phyloP scores from a whole-genome alignment of 2,888 invertebrate genomes.

The Amphipoea oculea region DNA sequence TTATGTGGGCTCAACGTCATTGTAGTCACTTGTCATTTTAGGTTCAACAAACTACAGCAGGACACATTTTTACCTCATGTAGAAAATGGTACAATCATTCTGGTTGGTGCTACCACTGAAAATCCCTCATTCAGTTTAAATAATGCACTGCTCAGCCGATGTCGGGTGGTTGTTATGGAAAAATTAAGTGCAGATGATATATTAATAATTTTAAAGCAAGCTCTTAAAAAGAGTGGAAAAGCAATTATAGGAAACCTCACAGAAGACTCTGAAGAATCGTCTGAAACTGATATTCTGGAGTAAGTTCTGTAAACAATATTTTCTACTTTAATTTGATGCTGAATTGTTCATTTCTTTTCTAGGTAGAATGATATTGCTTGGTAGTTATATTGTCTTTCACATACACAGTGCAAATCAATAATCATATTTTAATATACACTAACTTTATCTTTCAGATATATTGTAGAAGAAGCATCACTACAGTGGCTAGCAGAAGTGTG shows the following conservation, averaged over 20 bases:
- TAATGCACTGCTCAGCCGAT: constrained; percentile 94
- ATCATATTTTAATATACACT: constrained; percentile 5
- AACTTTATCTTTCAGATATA: constrained; percentile 70
- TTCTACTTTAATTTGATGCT: constrained; percentile 1
- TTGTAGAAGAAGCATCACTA: constrained; percentile 91
- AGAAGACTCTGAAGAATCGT: constrained; percentile 61
- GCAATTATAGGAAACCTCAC: constrained; percentile 75
- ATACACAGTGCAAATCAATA: background rate
- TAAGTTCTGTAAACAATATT: constrained; percentile 54
- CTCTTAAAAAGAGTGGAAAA: constrained; percentile 81
- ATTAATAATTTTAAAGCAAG: constrained; percentile 91
- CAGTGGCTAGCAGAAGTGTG: constrained; percentile 93
- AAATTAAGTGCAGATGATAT: constrained; percentile 92
- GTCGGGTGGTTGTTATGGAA: constrained; percentile 93
- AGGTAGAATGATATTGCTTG: background rate
- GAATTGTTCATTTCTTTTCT: background rate
- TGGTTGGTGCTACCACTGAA: constrained; percentile 96
- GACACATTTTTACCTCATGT: constrained; percentile 95
- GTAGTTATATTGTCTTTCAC: background rate
- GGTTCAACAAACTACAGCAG: constrained; percentile 96
- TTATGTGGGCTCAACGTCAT: background rate
- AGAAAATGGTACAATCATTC: constrained; percentile 94
- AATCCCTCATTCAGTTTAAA: constrained; percentile 97
- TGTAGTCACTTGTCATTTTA: constrained; percentile 55
- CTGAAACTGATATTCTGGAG: constrained; percentile 70